phyloP scores from a whole-genome alignment of 2,113 vertebrate genomes.

The Leucosticte australis region DNA sequence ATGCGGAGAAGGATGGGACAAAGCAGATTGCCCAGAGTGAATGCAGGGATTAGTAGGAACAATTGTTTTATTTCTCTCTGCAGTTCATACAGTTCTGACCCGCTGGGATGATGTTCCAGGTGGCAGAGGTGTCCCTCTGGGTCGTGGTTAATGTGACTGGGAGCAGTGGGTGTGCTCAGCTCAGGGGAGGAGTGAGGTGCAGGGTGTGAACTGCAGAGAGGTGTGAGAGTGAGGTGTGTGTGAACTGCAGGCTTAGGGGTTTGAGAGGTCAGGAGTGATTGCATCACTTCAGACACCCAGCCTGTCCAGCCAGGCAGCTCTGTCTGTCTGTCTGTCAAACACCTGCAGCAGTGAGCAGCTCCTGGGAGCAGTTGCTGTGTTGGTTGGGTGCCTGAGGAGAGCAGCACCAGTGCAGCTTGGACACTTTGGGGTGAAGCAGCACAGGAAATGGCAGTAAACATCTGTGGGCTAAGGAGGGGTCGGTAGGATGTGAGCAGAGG shows the following conservation, averaged over 20 bases:
- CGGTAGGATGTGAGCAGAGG: neutral
- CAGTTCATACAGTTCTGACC: fast-evolving
- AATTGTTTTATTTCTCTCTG: neutral
- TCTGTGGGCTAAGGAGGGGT: neutral
- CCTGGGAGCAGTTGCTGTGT: fast-evolving
- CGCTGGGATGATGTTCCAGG: neutral
- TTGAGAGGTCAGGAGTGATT: neutral
- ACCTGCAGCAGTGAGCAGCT: fast-evolving
- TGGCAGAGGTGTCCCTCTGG: neutral
- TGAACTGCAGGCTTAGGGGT: neutral
- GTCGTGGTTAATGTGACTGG: fast-evolving
- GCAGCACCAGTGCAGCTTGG: neutral
- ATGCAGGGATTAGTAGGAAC: neutral
- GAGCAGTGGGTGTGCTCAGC: fast-evolving
- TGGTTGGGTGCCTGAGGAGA: neutral
- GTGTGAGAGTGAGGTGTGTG: neutral
- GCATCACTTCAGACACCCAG: neutral
- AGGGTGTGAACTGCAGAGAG: neutral
- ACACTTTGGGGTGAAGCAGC: neutral
- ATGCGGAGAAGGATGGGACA: neutral
- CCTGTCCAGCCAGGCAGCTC: neutral
- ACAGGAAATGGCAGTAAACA: neutral
- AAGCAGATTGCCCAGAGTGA: neutral
- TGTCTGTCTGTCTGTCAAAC: neutral
- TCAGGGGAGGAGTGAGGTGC: neutral